phyloP scores from a whole-genome alignment of 2,113 vertebrate genomes.

The Callorhinus ursinus region DNA sequence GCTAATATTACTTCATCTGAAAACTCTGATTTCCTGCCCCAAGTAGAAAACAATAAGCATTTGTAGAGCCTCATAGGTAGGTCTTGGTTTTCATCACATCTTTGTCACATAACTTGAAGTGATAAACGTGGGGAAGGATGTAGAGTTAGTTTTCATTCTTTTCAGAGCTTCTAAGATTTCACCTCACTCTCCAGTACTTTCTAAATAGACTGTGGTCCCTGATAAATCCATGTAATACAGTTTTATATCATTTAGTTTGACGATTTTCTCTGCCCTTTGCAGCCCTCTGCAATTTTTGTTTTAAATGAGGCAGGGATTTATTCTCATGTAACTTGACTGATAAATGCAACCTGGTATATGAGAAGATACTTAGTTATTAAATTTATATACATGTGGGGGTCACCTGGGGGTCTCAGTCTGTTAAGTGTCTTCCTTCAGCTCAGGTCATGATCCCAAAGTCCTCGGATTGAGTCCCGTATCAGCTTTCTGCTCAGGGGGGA shows the following conservation, averaged over 20 bases:
- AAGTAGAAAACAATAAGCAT: not conserved
- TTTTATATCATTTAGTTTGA: not conserved
- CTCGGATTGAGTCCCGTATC: not conserved
- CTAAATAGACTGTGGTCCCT: not conserved
- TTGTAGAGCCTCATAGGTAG: accelerated
- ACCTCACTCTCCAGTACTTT: not conserved
- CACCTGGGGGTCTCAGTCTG: not conserved
- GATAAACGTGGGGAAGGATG: accelerated
- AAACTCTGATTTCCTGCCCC: not conserved
- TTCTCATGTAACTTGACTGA: not conserved
- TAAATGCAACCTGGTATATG: not conserved
- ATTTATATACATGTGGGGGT: not conserved
- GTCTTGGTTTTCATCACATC: not conserved
- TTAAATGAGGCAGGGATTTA: not conserved
- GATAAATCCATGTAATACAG: not conserved
- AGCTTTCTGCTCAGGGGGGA: not conserved
- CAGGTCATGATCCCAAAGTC: not conserved
- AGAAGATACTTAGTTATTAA: not conserved
- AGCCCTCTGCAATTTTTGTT: not conserved
- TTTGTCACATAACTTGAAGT: not conserved
- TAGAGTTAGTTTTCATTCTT: not conserved
- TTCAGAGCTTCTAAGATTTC: not conserved
- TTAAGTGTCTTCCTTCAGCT: not conserved
- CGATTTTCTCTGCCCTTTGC: not conserved
- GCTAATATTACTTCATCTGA: not conserved